These are phyloP conservation scores for Orchestes rusci DNA, from an alignment of 2,888 invertebrate species.

Conservation along the genomic window DNA sequence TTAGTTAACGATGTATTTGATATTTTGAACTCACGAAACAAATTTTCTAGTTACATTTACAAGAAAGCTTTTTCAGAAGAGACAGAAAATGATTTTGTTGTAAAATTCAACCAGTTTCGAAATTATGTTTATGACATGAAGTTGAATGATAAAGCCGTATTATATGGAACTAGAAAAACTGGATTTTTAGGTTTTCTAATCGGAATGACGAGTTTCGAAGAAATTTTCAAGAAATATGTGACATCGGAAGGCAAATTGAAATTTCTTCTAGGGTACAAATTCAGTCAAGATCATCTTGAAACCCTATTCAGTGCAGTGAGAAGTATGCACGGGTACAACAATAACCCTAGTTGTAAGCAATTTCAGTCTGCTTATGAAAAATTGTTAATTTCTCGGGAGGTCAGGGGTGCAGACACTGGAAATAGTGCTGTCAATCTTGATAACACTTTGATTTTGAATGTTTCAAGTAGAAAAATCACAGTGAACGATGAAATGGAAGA, in stretches of 20 bases:
- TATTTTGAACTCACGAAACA: slow-evolving; percentile 17
- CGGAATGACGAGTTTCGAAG: slow-evolving; percentile 17
- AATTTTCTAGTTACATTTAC: slow-evolving; percentile 6
- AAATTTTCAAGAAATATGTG: slow-evolving; percentile 14
- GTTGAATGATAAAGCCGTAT: slow-evolving; percentile 1
- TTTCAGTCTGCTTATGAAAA: slow-evolving; percentile 20
- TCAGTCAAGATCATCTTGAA: slow-evolving; percentile 21
- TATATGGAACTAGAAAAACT: slow-evolving; percentile 11
- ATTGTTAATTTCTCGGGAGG: slow-evolving; percentile 5
- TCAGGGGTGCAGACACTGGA: slow-evolving; percentile 3
- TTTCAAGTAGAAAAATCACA: background rate
- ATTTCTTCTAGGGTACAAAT: slow-evolving; percentile 17
- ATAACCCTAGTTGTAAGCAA: slow-evolving; percentile 21
- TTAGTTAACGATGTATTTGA: slow-evolving; percentile 17
- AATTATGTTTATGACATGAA: background rate
- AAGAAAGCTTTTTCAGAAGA: background rate
- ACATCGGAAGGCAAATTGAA: slow-evolving; percentile 2
- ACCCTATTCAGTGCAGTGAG: slow-evolving; percentile 16
- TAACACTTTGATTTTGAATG: slow-evolving; percentile 10
- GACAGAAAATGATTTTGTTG: slow-evolving; percentile 10
- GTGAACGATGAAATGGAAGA: background rate
- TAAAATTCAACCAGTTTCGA: no score
- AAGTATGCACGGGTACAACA: slow-evolving; percentile 19
- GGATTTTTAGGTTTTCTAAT: slow-evolving; percentile 22
- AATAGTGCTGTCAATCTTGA: slow-evolving; percentile 14